A percentile compares a stretch with the other conserved stretches of the same genome.
phyloP scores from a whole-genome alignment of 2,888 invertebrate species.

The Spodoptera exigua region DNA sequence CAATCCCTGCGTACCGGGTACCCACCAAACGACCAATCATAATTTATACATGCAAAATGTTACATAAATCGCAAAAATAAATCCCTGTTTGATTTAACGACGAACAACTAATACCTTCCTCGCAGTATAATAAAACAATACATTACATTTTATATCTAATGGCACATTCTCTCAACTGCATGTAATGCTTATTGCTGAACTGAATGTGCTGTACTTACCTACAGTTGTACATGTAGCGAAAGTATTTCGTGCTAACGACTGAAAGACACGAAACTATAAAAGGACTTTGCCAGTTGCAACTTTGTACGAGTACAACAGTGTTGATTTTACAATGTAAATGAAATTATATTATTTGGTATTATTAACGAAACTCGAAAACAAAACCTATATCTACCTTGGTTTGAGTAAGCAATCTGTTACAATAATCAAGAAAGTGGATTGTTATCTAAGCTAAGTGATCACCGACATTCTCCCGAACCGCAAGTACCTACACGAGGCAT shows the following conservation, averaged over 20 bases:
- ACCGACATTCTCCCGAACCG: conserved; percentile 74
- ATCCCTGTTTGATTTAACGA: conserved; percentile 74
- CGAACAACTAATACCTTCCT: conserved; percentile 71
- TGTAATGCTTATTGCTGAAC: conserved; percentile 63
- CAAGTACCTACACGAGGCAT: conserved; percentile 77
- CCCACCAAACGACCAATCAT: conserved; percentile 79
- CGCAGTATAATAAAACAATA: conserved; percentile 68
- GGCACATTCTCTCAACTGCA: conserved; percentile 66
- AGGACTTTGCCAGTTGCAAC: conserved; percentile 36
- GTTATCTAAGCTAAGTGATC: conserved; percentile 72
- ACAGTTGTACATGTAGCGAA: conserved; percentile 52
- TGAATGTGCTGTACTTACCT: conserved; percentile 31
- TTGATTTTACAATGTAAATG: not conserved
- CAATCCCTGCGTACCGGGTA: conserved; percentile 78
- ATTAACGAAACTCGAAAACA: too few species aligned
- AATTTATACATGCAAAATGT: conserved; percentile 77
- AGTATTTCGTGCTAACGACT: conserved; percentile 69
- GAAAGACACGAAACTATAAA: conserved; percentile 65
- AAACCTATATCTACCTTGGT: too few species aligned
- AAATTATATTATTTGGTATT: conserved; percentile 9
- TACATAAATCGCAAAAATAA: conserved; percentile 78
- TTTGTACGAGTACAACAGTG: conserved; percentile 25
- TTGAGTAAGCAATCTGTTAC: conserved; percentile 32
- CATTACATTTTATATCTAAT: conserved; percentile 68
- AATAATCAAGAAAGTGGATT: conserved; percentile 52